Base-by-base conservation (phyloP, 2,113 vertebrate species). In the Fregetta grallaria region DNA sequence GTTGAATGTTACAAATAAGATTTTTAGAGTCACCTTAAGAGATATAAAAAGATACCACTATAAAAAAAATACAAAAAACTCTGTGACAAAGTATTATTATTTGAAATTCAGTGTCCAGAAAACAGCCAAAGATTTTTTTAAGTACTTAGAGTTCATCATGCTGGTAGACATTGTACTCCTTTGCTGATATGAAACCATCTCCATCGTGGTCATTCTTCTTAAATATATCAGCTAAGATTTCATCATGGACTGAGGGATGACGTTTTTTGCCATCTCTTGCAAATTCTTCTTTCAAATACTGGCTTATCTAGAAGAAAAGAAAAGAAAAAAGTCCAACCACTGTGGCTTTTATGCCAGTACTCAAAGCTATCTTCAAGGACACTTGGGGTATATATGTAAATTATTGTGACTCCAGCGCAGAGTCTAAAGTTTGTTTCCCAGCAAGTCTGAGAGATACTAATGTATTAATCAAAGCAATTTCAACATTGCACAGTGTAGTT, bases 141-240 rank as follows among this genome's bases (percentile, higher is more conserved):
- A 59, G 59, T 82, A 79, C 49, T 97, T 98, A 99, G 61, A 99
- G 98, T 97, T 99, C 99, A 95, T 99, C 99, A 27, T 99, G 99
- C 52, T 98, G 97, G 93, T 99, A 99, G 52, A 99, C 97, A 72
- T 99, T 99, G 87, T 99, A 99, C 96, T 99, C 99, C 74, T 97
- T 99, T 27, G 98, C 87, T n/a, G 99, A 99, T 98, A 99, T 99
- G 87, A 96, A 95, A 85, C 99, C 99, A 90, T 99, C 98, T 58
- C 88, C 87, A 94, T 99, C 96, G 1, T 96, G 96, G 91, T 99
- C 99, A 23, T 98, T 99, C 97, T 98, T 99, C 88, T 96, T 98
- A 97, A 99, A 99, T 91, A 99, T 99, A 85, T 99, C 99, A 16
- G 97, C 95, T 91, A 99, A 97, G 27, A 99, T 98, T 89, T 98